These are phyloP conservation scores for Eucera pruinosa DNA, from an alignment of 2,888 invertebrate genomes.

Conservation along the genomic window DNA sequence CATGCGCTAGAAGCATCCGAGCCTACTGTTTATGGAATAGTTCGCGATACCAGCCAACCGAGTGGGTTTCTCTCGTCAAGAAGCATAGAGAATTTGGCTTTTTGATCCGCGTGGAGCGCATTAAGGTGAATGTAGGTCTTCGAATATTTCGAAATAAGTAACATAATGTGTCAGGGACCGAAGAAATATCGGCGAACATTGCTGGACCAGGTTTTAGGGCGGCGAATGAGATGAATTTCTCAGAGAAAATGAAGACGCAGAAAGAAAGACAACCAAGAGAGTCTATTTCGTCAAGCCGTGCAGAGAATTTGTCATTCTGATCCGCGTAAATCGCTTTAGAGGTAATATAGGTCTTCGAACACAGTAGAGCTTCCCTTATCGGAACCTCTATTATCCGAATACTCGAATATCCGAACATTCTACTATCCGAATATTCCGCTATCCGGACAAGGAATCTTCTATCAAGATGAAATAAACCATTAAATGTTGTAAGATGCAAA, in stretches of 20 bases:
- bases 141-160: background rate
- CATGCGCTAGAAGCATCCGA: background rate
- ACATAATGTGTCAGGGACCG: background rate
- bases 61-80: background rate
- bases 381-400: too few species aligned
- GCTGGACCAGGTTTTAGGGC: background rate
- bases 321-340: background rate
- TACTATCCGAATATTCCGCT: too few species aligned
- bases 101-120: background rate
- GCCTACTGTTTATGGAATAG: background rate
- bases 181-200: background rate
- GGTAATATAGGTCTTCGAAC: background rate
- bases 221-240: too few species aligned
- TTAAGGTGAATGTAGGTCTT: background rate
- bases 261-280: slow-evolving; percentile 3
- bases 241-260: slow-evolving; percentile 38
- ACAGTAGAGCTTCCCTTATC: too few species aligned
- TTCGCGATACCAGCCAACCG: too few species aligned
- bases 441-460: too few species aligned
- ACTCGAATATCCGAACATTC: too few species aligned
- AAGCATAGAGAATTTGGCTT: too few species aligned
- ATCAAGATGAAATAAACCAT: too few species aligned
- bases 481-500: too few species aligned
- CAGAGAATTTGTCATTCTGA: background rate
- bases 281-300: background rate